Percentiles rank a stretch among this genome's conserved stretches.
Evolutionary conservation across 2,113 vertebrate genomes (phyloP).

Genomic region (crab-eating macaque (Macaca fascicularis)): DNA sequence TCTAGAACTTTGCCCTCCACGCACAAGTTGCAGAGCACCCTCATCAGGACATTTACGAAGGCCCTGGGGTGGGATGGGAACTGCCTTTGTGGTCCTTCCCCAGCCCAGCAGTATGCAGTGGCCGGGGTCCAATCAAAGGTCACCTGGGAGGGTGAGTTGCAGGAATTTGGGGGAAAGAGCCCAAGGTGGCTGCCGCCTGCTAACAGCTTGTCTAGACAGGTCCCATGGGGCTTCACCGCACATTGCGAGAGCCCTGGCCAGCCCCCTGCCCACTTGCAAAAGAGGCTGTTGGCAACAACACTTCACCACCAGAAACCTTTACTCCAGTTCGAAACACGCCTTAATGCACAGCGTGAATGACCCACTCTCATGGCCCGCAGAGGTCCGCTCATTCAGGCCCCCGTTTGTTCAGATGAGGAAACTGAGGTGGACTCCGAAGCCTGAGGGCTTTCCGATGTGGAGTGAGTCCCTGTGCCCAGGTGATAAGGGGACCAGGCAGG

Average conservation of each 20-base stretch:
- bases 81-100: not conserved
- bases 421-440: not conserved
- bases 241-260: not conserved
- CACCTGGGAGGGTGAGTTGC: slow-evolving; percentile 58
- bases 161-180: slow-evolving; percentile 62
- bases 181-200: not conserved
- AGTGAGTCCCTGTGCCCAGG: not conserved
- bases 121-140: not conserved
- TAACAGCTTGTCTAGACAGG: slow-evolving; percentile 81
- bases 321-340: not conserved
- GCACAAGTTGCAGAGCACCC: not conserved
- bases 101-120: not conserved
- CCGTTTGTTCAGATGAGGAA: not conserved
- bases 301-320: slow-evolving; percentile 21
- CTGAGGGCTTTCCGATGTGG: not conserved
- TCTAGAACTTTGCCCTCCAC: not conserved
- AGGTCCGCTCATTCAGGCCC: not conserved
- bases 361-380: fast-evolving
- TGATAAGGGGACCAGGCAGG: not conserved
- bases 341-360: too few relatives aligned
- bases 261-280: slow-evolving; percentile 74
- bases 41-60: not conserved
- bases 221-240: slow-evolving; percentile 68
- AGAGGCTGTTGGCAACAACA: slow-evolving; percentile 51
- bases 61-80: not conserved